These are phyloP conservation scores for Ornithoptera priamus DNA, from an alignment of 2,888 invertebrate species.

Conservation along the genomic window DNA sequence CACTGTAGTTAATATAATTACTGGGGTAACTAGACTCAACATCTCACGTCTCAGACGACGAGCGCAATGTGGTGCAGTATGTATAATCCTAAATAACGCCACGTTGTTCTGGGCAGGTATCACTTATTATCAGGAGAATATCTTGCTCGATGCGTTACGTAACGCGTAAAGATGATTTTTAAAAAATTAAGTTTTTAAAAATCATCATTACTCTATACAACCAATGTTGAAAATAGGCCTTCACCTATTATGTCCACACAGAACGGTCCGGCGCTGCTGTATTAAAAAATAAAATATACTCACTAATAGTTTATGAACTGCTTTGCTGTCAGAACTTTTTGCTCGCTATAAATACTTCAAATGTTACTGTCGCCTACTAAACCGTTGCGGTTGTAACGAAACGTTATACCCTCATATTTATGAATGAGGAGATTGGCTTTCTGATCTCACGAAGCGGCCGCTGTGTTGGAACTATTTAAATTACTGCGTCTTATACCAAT, in stretches of 20 bases:
- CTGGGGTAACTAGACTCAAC: too few relatives aligned
- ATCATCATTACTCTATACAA: too few relatives aligned
- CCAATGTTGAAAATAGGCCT: too few relatives aligned
- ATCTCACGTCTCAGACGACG: too few relatives aligned
- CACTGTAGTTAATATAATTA: too few relatives aligned
- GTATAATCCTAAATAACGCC: too few relatives aligned
- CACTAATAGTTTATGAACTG: not conserved
- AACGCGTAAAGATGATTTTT: too few relatives aligned
- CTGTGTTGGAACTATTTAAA: conserved; percentile 17
- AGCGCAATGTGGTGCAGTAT: too few relatives aligned
- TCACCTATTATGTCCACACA: not conserved
- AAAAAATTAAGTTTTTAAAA: too few relatives aligned
- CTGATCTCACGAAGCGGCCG: conserved; percentile 6
- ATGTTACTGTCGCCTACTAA: conserved; percentile 19
- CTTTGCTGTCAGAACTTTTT: not conserved
- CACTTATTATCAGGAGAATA: too few relatives aligned
- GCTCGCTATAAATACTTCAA: not conserved
- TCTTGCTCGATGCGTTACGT: too few relatives aligned
- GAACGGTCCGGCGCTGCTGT: not conserved
- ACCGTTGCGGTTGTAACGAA: not conserved
- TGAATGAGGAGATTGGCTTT: conserved; percentile 1
- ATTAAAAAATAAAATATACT: not conserved
- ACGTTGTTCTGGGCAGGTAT: too few relatives aligned
- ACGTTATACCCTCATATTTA: not conserved
- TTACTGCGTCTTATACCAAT: conserved; percentile 10